A percentile compares a stretch with the other conserved stretches of the same genome.
Conservation (phyloP, 2,797 vertebrate genomes). For the Coreius guichenoti region DNA sequence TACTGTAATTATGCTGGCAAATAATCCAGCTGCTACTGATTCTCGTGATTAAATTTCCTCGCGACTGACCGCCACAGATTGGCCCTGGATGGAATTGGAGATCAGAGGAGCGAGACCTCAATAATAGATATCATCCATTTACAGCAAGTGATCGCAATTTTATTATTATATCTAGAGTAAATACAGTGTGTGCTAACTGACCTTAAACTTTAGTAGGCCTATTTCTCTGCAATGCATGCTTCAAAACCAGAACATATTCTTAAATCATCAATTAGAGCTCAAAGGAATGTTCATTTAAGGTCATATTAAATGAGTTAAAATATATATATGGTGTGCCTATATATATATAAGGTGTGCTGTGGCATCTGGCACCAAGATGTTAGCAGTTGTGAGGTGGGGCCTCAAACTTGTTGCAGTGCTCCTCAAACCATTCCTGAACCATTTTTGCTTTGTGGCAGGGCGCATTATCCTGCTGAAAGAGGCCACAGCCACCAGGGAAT, state of each 20-base stretch:
- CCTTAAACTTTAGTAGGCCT: slow-evolving; percentile 21
- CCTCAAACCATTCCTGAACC: no score
- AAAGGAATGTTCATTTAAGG: neutral
- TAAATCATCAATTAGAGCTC: neutral
- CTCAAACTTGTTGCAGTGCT: no score
- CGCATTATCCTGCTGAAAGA: no score
- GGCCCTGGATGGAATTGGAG: slow-evolving; percentile 68
- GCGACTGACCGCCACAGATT: slow-evolving; percentile 65
- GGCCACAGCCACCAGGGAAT: no score
- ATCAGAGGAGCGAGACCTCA: slow-evolving; percentile 73
- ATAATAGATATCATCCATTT: slow-evolving; percentile 74
- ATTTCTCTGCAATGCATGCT: neutral
- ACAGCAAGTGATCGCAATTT: slow-evolving; percentile 52
- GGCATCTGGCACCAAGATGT: no score
- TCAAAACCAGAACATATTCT: neutral
- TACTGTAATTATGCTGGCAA: slow-evolving; percentile 54
- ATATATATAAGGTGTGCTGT: no score
- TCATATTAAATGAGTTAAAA: no score
- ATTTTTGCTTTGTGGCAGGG: no score
- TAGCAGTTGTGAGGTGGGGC: no score
- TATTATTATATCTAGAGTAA: slow-evolving; percentile 26
- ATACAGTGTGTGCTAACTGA: slow-evolving; percentile 64
- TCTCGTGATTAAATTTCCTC: slow-evolving; percentile 78
- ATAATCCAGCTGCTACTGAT: slow-evolving; percentile 74
- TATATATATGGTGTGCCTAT: no score